A percentile compares a stretch with the other conserved stretches of the same genome.
These are phyloP conservation scores for Ceratitis capitata DNA, from an alignment of 1,140 invertebrate species.

Conservation along the genomic window DNA sequence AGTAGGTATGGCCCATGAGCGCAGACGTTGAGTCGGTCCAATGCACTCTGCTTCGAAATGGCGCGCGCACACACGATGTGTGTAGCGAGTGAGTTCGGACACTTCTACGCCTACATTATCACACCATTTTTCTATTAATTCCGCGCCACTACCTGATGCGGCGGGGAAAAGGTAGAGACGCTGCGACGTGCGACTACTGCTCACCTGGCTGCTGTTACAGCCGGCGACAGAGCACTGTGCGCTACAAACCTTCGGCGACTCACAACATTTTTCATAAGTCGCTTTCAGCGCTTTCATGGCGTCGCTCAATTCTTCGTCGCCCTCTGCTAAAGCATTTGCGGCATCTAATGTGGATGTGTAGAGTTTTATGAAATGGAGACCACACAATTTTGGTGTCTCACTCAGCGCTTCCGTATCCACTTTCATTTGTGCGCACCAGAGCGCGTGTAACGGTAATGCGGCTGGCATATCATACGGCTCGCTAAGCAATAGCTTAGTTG, in stretches of 20 bases:
- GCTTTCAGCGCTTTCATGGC: not conserved
- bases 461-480: constrained; percentile 41
- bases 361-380: constrained; percentile 40
- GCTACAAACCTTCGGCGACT: constrained; percentile 24
- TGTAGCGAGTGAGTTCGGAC: constrained; percentile 32
- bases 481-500: constrained; percentile 36
- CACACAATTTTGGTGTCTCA: constrained; percentile 37
- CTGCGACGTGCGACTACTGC: not conserved
- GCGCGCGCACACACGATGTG: constrained; percentile 39
- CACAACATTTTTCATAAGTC: constrained; percentile 34
- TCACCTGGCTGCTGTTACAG: constrained; percentile 37
- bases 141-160: not conserved
- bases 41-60: constrained; percentile 44
- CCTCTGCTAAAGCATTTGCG: not conserved
- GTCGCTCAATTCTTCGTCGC: not conserved
- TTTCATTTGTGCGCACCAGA: constrained; percentile 40
- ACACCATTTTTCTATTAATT: constrained; percentile 41
- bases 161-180: constrained; percentile 40
- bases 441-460: not conserved
- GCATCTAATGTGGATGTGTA: constrained; percentile 1
- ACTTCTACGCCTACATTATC: constrained; percentile 39
- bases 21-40: constrained; percentile 40
- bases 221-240: constrained; percentile 40
- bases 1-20: constrained; percentile 43
- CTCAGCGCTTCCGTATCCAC: constrained; percentile 7